Evolutionary conservation across 2,888 invertebrate genomes (phyloP).

Genomic region (Cantharis lateralis): DNA sequence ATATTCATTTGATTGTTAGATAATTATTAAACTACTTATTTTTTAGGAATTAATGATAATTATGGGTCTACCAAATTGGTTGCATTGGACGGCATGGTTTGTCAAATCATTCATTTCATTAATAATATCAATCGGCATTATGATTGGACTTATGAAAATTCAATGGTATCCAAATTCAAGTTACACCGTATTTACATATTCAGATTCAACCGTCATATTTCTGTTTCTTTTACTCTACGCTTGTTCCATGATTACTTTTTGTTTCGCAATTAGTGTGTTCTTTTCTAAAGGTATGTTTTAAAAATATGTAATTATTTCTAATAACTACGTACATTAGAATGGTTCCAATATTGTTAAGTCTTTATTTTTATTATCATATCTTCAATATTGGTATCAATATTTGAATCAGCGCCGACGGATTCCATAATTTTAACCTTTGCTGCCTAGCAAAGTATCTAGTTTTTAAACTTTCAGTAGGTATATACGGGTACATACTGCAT

Average conservation of each 20-base stretch:
- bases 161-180: constrained; percentile 28
- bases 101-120: constrained; percentile 72
- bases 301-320: neutral
- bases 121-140: constrained; percentile 61
- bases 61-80: constrained; percentile 83
- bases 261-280: constrained; percentile 74
- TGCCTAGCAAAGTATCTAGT: too few relatives aligned
- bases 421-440: too few relatives aligned
- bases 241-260: constrained; percentile 68
- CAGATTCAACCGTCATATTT: constrained; percentile 66
- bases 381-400: too few relatives aligned
- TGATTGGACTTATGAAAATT: constrained; percentile 59
- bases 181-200: constrained; percentile 67
- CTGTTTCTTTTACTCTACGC: constrained; percentile 71
- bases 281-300: constrained; percentile 70
- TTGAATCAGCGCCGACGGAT: too few relatives aligned
- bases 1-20: neutral
- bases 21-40: neutral
- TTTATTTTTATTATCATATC: too few relatives aligned
- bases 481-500: too few relatives aligned
- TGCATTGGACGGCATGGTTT: constrained; percentile 88
- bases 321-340: neutral
- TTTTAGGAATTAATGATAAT: constrained; percentile 86
- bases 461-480: too few relatives aligned
- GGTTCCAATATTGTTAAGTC: too few relatives aligned